phyloP scores from a whole-genome alignment of 2,797 vertebrate species.

The Halcyon leucocephala region DNA sequence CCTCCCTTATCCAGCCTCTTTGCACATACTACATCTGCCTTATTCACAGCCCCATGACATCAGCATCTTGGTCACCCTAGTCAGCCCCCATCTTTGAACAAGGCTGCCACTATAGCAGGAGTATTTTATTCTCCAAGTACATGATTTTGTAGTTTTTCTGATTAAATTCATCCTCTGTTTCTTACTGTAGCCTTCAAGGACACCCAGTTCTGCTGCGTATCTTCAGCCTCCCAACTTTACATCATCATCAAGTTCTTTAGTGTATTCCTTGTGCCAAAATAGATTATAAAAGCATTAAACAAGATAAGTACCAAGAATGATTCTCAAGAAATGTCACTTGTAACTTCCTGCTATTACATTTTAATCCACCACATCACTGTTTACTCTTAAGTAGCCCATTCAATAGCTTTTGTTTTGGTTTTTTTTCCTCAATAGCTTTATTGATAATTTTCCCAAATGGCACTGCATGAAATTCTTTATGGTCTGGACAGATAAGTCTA shows the following conservation, averaged over 20 bases:
- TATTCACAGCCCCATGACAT: not conserved
- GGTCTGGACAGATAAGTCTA: not conserved
- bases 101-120: not conserved
- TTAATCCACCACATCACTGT: not conserved
- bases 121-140: not conserved
- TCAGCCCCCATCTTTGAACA: not conserved
- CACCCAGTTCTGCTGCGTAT: not conserved
- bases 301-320: not conserved
- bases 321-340: not conserved
- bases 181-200: slow-evolving; percentile 12
- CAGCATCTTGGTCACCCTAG: not conserved
- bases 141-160: not conserved
- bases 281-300: slow-evolving; percentile 8
- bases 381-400: not conserved
- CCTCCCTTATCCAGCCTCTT: not conserved
- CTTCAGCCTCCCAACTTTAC: not conserved
- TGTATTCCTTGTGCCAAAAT: not conserved
- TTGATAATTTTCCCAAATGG: not conserved
- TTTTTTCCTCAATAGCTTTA: not conserved
- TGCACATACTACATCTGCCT: not conserved
- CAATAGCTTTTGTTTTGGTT: not conserved
- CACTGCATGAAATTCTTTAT: not conserved
- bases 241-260: not conserved
- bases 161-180: not conserved
- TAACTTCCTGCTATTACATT: not conserved